phyloP scores from a whole-genome alignment of 2,888 invertebrate species.

The Zhuqinia jingwanae region DNA sequence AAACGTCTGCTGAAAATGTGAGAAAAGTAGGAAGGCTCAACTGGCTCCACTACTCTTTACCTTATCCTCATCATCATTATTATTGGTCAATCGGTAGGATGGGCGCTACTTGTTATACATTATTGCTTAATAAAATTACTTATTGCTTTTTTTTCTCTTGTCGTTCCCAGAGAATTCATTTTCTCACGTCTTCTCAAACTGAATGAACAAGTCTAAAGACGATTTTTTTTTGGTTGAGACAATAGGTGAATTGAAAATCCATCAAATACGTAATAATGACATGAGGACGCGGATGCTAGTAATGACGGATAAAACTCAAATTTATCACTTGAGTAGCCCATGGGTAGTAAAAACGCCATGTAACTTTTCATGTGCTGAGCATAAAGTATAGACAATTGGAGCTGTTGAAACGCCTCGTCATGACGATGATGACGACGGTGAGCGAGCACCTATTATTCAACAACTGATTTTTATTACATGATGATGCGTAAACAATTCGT shows the following conservation, averaged over 20 bases:
- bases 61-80: too few relatives aligned
- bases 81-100: too few relatives aligned
- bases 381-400: slow-evolving; percentile 35
- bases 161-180: neutral
- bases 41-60: too few relatives aligned
- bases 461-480: slow-evolving; percentile 48
- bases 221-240: too few relatives aligned
- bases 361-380: neutral
- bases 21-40: slow-evolving; percentile 26
- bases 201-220: too few relatives aligned
- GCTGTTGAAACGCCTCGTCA: slow-evolving; percentile 34
- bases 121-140: too few relatives aligned
- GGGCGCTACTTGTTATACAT: too few relatives aligned
- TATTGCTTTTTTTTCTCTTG: too few relatives aligned
- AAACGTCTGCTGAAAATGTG: too few relatives aligned
- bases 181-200: slow-evolving; percentile 35
- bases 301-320: slow-evolving; percentile 54
- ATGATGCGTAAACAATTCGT: slow-evolving; percentile 36
- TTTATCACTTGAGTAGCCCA: slow-evolving; percentile 27
- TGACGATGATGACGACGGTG: too few relatives aligned
- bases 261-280: slow-evolving; percentile 7
- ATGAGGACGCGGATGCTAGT: too few relatives aligned
- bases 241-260: slow-evolving; percentile 35
- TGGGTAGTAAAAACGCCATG: slow-evolving; percentile 61
- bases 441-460: slow-evolving; percentile 46